phyloP scores from a whole-genome alignment of 2,113 vertebrate genomes.

The Gobio gobio region DNA sequence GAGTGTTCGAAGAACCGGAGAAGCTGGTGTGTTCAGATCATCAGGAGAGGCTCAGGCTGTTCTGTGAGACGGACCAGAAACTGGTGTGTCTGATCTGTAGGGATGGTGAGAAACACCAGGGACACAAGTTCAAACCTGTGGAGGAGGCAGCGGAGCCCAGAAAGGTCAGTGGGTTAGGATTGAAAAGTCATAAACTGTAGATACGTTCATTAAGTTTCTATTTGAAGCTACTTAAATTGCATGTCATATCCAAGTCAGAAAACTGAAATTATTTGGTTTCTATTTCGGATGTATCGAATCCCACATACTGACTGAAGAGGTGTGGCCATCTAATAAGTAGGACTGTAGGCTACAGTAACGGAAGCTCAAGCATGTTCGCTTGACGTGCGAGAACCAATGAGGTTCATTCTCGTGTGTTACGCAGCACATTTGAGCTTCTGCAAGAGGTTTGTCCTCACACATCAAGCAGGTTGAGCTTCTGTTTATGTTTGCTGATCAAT shows the following conservation, averaged over 20 bases:
- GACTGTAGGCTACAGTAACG: no score
- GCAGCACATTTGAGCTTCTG: no score
- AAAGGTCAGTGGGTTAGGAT: constrained; percentile 49
- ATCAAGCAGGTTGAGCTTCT: no score
- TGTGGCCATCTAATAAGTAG: background rate
- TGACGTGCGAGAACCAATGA: no score
- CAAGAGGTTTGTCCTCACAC: no score
- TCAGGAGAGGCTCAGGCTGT: constrained; percentile 60
- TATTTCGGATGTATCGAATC: constrained; percentile 7
- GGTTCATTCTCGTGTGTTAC: no score
- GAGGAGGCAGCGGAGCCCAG: constrained; percentile 48
- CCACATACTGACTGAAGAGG: background rate
- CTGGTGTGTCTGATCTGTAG: constrained; percentile 62
- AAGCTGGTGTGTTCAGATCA: constrained; percentile 55
- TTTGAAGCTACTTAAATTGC: background rate
- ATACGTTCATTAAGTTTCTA: background rate
- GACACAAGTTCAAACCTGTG: constrained; percentile 58
- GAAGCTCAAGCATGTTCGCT: no score
- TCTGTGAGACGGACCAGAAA: constrained; percentile 60
- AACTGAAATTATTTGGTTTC: background rate
- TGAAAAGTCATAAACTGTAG: background rate
- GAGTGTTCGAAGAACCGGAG: constrained; percentile 42
- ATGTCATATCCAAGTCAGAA: background rate
- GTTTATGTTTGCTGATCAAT: no score
- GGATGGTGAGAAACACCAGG: constrained; percentile 54